phyloP scores from a whole-genome alignment of 2,888 invertebrate species.

The Aspidapion aeneum region DNA sequence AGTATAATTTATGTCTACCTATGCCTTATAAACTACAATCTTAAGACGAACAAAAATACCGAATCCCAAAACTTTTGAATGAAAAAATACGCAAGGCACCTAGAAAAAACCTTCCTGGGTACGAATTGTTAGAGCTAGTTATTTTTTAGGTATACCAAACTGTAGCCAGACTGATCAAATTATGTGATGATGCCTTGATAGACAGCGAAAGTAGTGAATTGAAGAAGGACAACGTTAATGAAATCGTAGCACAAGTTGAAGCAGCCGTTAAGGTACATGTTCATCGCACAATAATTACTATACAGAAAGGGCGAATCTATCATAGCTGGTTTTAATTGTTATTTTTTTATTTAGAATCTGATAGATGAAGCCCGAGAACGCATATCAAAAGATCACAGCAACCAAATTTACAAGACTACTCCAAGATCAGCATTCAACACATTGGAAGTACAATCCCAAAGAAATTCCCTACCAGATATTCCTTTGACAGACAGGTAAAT shows the following conservation, averaged over 20 bases:
- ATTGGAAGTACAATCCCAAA: conserved; percentile 53
- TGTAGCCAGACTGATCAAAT: conserved; percentile 79
- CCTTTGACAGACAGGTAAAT: conserved; percentile 57
- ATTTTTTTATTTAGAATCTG: conserved; percentile 54
- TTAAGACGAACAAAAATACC: too few relatives aligned
- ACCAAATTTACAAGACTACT: conserved; percentile 42
- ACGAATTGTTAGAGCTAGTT: too few relatives aligned
- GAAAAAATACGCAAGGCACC: too few relatives aligned
- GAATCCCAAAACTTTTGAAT: too few relatives aligned
- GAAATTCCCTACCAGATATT: conserved; percentile 74
- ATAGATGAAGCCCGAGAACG: conserved; percentile 80
- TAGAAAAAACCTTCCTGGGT: too few relatives aligned
- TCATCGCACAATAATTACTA: neutral
- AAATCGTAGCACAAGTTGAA: conserved; percentile 65
- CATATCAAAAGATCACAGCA: conserved; percentile 53
- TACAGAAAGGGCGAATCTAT: too few relatives aligned
- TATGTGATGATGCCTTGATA: conserved; percentile 85
- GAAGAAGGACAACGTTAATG: conserved; percentile 61
- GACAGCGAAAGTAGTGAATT: conserved; percentile 67
- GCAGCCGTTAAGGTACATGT: conserved; percentile 65
- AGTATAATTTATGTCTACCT: too few relatives aligned
- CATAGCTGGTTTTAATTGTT: neutral
- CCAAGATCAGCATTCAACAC: conserved; percentile 48
- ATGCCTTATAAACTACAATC: too few relatives aligned
- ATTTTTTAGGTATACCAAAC: conserved; percentile 45